Base-by-base conservation (phyloP, 2,113 vertebrate species). In the Heterotis niloticus region DNA sequence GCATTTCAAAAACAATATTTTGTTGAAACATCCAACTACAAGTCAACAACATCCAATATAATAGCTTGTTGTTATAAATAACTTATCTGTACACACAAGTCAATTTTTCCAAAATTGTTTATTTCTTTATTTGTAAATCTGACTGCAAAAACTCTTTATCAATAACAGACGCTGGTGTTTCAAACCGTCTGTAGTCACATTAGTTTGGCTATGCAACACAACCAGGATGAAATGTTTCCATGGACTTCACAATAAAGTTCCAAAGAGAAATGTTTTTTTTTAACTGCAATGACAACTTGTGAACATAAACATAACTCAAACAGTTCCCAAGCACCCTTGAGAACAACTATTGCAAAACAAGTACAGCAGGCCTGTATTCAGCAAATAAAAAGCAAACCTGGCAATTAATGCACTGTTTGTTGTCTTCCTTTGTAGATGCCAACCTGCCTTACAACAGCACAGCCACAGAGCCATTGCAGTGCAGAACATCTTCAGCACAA, bases 41-140 rank as follows among this genome's bases (percentile, higher is more conserved):
- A n/a, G n/a, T 44, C 3, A 7, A 44, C 34, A 44, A 44, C 2
- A 7, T 7, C 7, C 3, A 44, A 44, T 44, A 2, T 44, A 7
- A 44, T 44, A 44, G 7, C 20, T 62, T 62, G 17, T 23, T 2
- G 64, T 26, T 44, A 7, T 56, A 57, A 77, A 56, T n/a, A 24
- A 66, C 5, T 12, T 7, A 26, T 29, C 14, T 67, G 18, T 11
- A 68, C 5, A 26, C 44, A 23, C 67, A 28, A 52, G n/a, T 14
- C 11, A 51, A 70, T 76, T 79, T 79, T 79, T 80, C 64, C 80
- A 90, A 90, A 90, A 85, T 75, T 75, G 54, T 82, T 84, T 90
- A 89, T 89, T 89, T 88, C 77, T 80, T 84, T 86, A 88, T 85
- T 83, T 89, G 86, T 82, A 90, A 91, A 90, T 90, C 78, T 81